Percentiles rank a stretch among this genome's conserved stretches.
These are phyloP conservation scores for Hafferia zeledoni DNA, from an alignment of 2,797 vertebrate species.

Conservation along the genomic window DNA sequence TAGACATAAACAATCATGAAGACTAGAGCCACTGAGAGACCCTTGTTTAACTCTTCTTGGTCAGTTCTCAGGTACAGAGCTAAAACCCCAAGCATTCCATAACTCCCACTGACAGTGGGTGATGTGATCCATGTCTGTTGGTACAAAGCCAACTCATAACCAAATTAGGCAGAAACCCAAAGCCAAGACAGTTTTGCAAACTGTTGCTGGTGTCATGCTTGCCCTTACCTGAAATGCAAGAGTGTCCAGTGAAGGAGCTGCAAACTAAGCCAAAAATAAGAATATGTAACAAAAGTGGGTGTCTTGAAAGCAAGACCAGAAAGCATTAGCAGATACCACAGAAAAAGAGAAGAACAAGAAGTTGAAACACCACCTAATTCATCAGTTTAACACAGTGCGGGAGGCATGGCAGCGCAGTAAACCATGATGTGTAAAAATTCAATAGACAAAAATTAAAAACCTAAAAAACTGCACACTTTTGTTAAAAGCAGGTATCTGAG, in stretches of 20 bases:
- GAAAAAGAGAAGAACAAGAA: background rate
- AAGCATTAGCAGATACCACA: background rate
- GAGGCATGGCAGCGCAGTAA: background rate
- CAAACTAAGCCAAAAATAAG: background rate
- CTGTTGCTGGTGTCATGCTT: background rate
- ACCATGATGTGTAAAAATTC: background rate
- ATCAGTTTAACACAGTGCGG: background rate
- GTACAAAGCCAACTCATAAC: background rate
- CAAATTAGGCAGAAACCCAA: background rate
- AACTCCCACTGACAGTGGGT: background rate
- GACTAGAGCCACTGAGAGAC: background rate
- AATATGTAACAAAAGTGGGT: background rate
- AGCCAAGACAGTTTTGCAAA: background rate
- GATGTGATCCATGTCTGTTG: background rate
- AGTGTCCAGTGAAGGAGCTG: background rate
- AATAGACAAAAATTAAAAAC: background rate
- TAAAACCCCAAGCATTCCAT: background rate
- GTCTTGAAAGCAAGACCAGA: background rate
- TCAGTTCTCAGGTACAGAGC: background rate
- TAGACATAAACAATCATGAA: constrained; percentile 6
- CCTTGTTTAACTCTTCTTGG: background rate
- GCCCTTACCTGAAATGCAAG: constrained; percentile 36
- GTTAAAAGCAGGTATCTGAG: background rate
- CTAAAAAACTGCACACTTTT: background rate
- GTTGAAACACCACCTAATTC: background rate